Evolutionary conservation across 1,140 invertebrate genomes (phyloP).

Genomic region (Dysdera silvatica): DNA sequence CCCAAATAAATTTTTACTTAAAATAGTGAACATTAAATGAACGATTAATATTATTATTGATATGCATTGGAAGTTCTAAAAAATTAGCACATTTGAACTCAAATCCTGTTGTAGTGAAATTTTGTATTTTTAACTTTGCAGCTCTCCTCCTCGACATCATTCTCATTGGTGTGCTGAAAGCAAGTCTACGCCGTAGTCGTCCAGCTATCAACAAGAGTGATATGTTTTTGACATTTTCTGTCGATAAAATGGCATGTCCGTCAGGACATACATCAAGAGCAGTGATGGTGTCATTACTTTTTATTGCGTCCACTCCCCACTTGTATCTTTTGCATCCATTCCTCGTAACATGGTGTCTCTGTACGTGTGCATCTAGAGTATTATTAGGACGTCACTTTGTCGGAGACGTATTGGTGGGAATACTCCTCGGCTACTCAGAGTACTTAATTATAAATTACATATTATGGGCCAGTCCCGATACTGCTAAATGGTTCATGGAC

Average conservation of each 20-base stretch:
- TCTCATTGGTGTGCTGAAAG: conserved; percentile 71
- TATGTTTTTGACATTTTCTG: conserved; percentile 53
- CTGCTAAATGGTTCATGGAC: conserved; percentile 18
- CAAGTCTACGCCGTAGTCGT: conserved; percentile 62
- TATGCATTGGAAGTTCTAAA: too few species aligned
- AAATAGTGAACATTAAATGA: too few species aligned
- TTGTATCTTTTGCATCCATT: conserved; percentile 30
- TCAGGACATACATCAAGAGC: conserved; percentile 90
- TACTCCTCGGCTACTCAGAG: conserved; percentile 64
- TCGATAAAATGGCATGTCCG: conserved; percentile 91
- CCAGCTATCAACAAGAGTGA: conserved; percentile 60
- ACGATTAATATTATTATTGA: too few species aligned
- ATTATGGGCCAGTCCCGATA: conserved; percentile 25
- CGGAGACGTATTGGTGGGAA: conserved; percentile 71
- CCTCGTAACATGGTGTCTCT: conserved; percentile 62
- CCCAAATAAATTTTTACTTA: too few species aligned
- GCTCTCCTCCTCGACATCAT: conserved; percentile 78
- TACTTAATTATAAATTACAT: conserved; percentile 16
- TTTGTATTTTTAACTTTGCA: conserved; percentile 49
- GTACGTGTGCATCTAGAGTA: conserved; percentile 69
- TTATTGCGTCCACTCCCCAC: conserved; percentile 46
- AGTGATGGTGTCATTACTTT: conserved; percentile 62
- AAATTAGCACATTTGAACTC: too few species aligned
- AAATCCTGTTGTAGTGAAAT: too few species aligned
- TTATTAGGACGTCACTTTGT: conserved; percentile 76